These are phyloP conservation scores for Spea bombifrons DNA, from an alignment of 2,113 vertebrate genomes.

Conservation along the genomic window DNA sequence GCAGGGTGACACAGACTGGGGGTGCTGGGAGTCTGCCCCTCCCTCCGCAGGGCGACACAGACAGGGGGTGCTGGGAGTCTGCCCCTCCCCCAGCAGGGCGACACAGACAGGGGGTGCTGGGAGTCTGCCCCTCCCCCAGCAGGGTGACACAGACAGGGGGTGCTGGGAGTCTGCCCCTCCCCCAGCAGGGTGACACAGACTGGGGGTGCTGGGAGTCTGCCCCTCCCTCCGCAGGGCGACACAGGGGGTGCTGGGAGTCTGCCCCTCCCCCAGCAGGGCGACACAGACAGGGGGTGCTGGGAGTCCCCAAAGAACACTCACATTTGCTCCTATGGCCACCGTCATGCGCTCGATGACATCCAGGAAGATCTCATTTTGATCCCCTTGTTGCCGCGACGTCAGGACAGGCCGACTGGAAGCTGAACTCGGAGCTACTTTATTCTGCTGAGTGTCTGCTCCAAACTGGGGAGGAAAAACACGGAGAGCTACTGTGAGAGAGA, in stretches of 20 bases:
- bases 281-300: neutral
- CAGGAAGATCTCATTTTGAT: constrained; percentile 84
- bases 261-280: neutral
- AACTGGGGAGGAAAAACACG: constrained; percentile 64
- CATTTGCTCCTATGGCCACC: constrained; percentile 79
- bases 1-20: too few species aligned
- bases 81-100: too few species aligned
- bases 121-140: too few species aligned
- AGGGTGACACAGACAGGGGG: too few species aligned
- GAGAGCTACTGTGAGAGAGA: neutral
- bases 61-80: too few species aligned
- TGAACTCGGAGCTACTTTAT: constrained; percentile 80
- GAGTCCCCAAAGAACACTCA: constrained; percentile 60
- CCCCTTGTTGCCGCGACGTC: constrained; percentile 69
- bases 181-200: too few species aligned
- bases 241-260: neutral
- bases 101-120: too few species aligned
- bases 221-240: too few species aligned
- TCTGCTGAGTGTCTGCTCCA: constrained; percentile 87
- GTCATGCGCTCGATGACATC: constrained; percentile 84
- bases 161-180: too few species aligned
- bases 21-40: too few species aligned
- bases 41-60: too few species aligned
- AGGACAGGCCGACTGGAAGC: constrained; percentile 79
- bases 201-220: too few species aligned